Conservation (phyloP, 2,888 invertebrate species). For the Ametastegia equiseti region DNA sequence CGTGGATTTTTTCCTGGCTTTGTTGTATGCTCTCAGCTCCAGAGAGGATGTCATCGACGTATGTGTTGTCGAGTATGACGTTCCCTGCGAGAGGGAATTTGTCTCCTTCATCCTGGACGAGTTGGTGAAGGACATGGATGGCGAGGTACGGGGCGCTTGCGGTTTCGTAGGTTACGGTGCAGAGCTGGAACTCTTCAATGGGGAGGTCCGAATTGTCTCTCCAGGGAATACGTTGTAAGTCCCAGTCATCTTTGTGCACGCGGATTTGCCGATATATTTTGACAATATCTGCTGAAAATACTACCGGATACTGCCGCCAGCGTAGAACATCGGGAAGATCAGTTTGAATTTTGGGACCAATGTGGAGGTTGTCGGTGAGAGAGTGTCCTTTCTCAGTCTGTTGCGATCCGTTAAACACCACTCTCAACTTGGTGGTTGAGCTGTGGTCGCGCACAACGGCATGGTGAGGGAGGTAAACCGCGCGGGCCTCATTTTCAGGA, state of each 20-base stretch:
- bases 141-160: conserved; percentile 50
- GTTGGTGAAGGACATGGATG: conserved; percentile 47
- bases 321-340: conserved; percentile 65
- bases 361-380: conserved; percentile 65
- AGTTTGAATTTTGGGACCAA: conserved; percentile 66
- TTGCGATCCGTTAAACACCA: conserved; percentile 67
- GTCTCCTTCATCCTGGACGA: conserved; percentile 47
- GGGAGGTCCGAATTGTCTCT: conserved; percentile 39
- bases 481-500: not conserved
- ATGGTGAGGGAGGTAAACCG: conserved; percentile 70
- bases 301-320: conserved; percentile 61
- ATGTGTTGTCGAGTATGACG: conserved; percentile 35
- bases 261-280: conserved; percentile 70
- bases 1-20: conserved; percentile 11
- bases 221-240: conserved; percentile 71
- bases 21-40: conserved; percentile 38
- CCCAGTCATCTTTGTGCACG: conserved; percentile 58
- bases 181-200: conserved; percentile 36
- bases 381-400: conserved; percentile 60
- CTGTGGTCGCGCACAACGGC: conserved; percentile 64
- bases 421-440: conserved; percentile 64
- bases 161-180: conserved; percentile 48
- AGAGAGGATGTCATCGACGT: conserved; percentile 49
- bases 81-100: not conserved
- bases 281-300: conserved; percentile 68